These are phyloP conservation scores for Peromyscus aztecus DNA, from an alignment of 2,797 vertebrate species.

Conservation along the genomic window DNA sequence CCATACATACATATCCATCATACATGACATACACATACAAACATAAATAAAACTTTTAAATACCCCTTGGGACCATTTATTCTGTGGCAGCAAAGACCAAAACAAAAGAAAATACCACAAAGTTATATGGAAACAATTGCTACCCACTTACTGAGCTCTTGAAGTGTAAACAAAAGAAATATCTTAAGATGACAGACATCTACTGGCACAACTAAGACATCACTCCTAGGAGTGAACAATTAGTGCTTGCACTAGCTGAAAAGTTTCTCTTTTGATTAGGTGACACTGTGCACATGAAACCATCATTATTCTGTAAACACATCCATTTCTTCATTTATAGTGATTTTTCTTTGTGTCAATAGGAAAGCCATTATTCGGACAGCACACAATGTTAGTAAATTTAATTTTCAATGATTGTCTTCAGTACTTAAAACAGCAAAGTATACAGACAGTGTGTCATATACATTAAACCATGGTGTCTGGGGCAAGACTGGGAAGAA, in stretches of 20 bases:
- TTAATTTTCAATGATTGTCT: slow-evolving; percentile 19
- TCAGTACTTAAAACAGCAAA: slow-evolving; percentile 19
- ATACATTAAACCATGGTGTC: background rate
- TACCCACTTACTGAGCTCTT: background rate
- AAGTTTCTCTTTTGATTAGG: slow-evolving; percentile 16
- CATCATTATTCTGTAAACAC: slow-evolving; percentile 23
- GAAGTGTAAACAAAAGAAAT: slow-evolving; percentile 69
- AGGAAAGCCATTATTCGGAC: slow-evolving; percentile 31
- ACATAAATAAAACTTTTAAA: background rate
- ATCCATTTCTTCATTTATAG: slow-evolving; percentile 15
- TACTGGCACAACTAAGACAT: slow-evolving; percentile 65
- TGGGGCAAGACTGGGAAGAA: slow-evolving; percentile 19
- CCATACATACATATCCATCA: background rate
- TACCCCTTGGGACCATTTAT: slow-evolving; percentile 25
- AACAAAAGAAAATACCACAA: slow-evolving; percentile 64
- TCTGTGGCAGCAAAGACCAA: slow-evolving; percentile 53
- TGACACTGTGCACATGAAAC: slow-evolving; percentile 42
- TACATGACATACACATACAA: background rate
- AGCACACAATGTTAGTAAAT: background rate
- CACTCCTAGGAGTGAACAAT: slow-evolving; percentile 33
- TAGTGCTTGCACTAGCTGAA: slow-evolving; percentile 18
- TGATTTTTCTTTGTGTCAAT: slow-evolving; percentile 47
- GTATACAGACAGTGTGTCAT: background rate
- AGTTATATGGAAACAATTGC: slow-evolving; percentile 63
- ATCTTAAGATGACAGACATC: slow-evolving; percentile 55